phyloP scores from a whole-genome alignment of 2,888 invertebrate genomes.

The Halocaridina rubra region DNA sequence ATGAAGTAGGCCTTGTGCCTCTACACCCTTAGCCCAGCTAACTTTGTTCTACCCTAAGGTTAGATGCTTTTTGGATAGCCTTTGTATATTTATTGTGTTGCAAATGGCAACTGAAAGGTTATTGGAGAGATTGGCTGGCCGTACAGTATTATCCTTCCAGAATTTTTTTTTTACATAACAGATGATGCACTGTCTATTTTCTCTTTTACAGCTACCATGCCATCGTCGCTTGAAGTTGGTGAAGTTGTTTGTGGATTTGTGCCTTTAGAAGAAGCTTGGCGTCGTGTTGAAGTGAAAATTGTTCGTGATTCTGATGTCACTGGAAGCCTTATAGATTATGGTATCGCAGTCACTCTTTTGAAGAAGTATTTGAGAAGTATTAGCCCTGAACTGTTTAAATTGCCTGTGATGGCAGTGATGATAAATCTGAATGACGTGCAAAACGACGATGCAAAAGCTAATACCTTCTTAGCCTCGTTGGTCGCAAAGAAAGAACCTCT shows the following conservation, averaged over 20 bases:
- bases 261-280: conserved; percentile 15
- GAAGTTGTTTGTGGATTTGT: conserved; percentile 40
- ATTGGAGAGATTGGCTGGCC: too few species aligned
- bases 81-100: too few species aligned
- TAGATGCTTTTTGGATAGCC: too few species aligned
- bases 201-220: background rate
- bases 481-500: too few species aligned
- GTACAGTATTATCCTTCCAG: too few species aligned
- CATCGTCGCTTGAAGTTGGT: conserved; percentile 1
- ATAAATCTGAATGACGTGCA: background rate
- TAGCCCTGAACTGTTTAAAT: background rate
- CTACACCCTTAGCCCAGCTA: too few species aligned
- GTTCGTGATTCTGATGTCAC: background rate
- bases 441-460: background rate
- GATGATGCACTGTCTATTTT: background rate
- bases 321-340: conserved; percentile 41
- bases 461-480: background rate
- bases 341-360: background rate
- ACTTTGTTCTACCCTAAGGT: too few species aligned
- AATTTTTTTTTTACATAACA: too few species aligned
- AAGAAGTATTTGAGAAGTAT: background rate
- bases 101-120: too few species aligned
- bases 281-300: conserved; percentile 20
- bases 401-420: background rate
- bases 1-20: too few species aligned